Conservation (phyloP, 2,888 invertebrate genomes). For the Ephialtes manifestator region DNA sequence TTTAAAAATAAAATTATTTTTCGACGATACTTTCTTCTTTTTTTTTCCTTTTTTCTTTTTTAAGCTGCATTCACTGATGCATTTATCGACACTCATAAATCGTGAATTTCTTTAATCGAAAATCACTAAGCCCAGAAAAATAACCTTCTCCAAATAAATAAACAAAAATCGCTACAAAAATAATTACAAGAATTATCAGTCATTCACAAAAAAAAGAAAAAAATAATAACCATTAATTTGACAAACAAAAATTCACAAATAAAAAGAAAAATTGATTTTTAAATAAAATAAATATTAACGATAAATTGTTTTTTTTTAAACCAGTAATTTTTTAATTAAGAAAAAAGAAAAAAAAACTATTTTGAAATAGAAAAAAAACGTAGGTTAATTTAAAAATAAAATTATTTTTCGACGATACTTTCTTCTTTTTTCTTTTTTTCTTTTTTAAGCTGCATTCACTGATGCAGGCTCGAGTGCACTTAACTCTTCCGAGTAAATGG, state of each 20-base stretch:
- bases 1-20: no score
- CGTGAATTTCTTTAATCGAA: neutral
- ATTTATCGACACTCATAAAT: constrained; percentile 27
- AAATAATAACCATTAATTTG: no score
- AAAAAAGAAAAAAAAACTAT: neutral
- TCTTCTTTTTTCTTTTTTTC: constrained; percentile 10
- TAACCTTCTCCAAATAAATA: neutral
- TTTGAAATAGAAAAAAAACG: no score
- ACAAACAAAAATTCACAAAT: no score
- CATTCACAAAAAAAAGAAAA: no score
- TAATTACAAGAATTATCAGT: neutral
- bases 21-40: no score
- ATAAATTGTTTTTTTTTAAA: no score
- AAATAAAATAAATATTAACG: no score
- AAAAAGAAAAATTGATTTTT: neutral
- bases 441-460: constrained; percentile 23
- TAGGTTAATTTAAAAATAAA: neutral
- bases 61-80: neutral
- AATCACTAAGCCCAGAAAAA: neutral
- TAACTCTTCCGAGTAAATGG: constrained; percentile 45
- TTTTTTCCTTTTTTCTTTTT: constrained; percentile 4
- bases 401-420: no score
- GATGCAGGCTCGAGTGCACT: constrained; percentile 56
- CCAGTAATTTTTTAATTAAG: no score
- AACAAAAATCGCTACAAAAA: neutral